phyloP scores from a whole-genome alignment of 2,113 vertebrate species.

The Dinomys branickii region DNA sequence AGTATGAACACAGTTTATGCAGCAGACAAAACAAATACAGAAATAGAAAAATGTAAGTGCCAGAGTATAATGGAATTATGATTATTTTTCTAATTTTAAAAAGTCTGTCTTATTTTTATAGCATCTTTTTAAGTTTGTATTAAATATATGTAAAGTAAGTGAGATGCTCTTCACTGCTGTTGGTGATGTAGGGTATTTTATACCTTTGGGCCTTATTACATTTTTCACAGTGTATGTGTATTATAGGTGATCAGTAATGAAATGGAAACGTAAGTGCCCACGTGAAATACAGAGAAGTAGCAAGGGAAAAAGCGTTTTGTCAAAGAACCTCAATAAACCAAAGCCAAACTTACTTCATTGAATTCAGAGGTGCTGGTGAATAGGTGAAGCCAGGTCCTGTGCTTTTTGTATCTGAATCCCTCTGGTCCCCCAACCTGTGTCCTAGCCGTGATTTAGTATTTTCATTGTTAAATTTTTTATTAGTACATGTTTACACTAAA shows the following conservation, averaged over 20 bases:
- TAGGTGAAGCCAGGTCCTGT: background rate
- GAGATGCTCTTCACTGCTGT: background rate
- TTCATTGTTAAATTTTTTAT: background rate
- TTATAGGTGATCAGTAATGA: background rate
- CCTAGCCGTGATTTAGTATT: background rate
- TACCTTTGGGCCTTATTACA: background rate
- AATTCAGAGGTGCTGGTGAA: background rate
- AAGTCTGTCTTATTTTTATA: background rate
- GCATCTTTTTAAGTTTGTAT: background rate
- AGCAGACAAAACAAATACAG: background rate
- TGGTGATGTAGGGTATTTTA: background rate
- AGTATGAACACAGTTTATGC: background rate
- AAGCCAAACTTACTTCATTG: background rate
- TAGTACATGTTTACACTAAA: background rate
- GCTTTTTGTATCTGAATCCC: background rate
- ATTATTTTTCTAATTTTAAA: background rate
- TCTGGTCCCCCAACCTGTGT: fast-evolving
- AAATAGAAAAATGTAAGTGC: background rate
- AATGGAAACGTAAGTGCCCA: background rate
- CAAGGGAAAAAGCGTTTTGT: background rate
- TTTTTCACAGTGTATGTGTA: background rate
- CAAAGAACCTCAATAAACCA: background rate
- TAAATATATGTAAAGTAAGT: background rate
- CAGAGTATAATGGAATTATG: background rate
- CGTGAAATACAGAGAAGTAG: background rate